Base-by-base conservation (phyloP, 1,140 invertebrate species). In the Drosophila nigromelanica region DNA sequence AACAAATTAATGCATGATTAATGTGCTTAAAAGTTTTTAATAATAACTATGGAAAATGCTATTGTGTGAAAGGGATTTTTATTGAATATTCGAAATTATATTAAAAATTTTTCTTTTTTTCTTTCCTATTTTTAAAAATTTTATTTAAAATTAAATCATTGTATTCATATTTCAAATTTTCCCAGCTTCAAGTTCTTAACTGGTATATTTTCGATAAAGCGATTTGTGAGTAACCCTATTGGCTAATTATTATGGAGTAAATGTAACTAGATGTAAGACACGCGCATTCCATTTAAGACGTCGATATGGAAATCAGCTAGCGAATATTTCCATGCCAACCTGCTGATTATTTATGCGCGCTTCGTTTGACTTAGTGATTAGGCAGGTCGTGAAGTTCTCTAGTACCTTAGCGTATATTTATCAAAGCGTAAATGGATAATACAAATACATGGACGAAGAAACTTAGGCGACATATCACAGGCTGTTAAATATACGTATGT, bases 401-500 rank as follows among this genome's bases (percentile, higher is more conserved):
- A 48, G 30, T 37, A 35, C 12, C 51, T 37, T 63, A 45, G n/a
- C 55, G 50, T 47, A 30, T 55, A 60, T 52, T 67, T 56, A 45
- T 66, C 18, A 48, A 68, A 77, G 64, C 52, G 69, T 59, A 33
- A 72, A 72, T 66, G 54, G 67, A 54, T 39, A 67, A 42, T 66
- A 52, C 55, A 67, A 73, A 61, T 62, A 71, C 51, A 52, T 50
- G 33, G 21, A 14, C 27, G 42, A 70, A 27, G 42, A 70, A 70
- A 81, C 82, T 83, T 76, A 83, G 73, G 51, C 56, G 45, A 68
- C 39, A 73, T 85, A 85, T 85, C 81, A 85, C 81, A 85, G 82
- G 61, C 42, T 67, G 40, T 61, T 61, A 11, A 51, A 14, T 5
- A n/a, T 5, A 73, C 50, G 15, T 68, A 21, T 42, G 33, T 12